A percentile compares a stretch with the other conserved stretches of the same genome.
Conservation (phyloP, 1,140 invertebrate genomes). For the Leptopilina clavipes region DNA sequence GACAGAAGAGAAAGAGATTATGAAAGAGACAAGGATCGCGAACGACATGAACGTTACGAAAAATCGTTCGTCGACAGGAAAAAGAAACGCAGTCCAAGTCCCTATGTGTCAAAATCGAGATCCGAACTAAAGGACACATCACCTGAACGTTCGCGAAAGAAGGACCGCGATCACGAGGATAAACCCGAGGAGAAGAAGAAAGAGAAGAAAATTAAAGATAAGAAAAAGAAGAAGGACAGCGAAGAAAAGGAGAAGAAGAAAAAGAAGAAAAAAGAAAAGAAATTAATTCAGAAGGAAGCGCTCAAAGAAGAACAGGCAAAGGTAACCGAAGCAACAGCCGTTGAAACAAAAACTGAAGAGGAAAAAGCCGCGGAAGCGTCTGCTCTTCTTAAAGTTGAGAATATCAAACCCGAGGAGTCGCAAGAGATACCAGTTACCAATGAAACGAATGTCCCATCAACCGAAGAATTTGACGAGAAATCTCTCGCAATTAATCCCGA, state of each 20-base stretch:
- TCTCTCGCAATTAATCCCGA: slow-evolving; percentile 70
- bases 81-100: slow-evolving; percentile 65
- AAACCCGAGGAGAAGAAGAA: slow-evolving; percentile 72
- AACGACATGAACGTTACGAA: slow-evolving; percentile 70
- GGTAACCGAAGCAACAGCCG: slow-evolving; percentile 68
- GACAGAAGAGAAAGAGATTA: slow-evolving; percentile 65
- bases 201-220: slow-evolving; percentile 76
- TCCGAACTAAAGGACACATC: slow-evolving; percentile 65
- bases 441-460: not conserved
- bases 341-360: slow-evolving; percentile 72
- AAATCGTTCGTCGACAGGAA: slow-evolving; percentile 65
- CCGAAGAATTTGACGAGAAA: slow-evolving; percentile 68
- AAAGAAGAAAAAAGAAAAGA: slow-evolving; percentile 74
- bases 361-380: slow-evolving; percentile 67
- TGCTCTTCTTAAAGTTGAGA: slow-evolving; percentile 52
- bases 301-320: slow-evolving; percentile 69
- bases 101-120: slow-evolving; percentile 60
- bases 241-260: slow-evolving; percentile 75
- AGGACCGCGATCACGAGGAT: slow-evolving; percentile 72
- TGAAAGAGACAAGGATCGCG: slow-evolving; percentile 58
- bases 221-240: slow-evolving; percentile 74
- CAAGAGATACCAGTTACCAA: slow-evolving; percentile 37
- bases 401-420: slow-evolving; percentile 48
- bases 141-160: slow-evolving; percentile 69
- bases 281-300: slow-evolving; percentile 68